Evolutionary conservation across 1,140 invertebrate genomes (phyloP).

Genomic region (Lineus longissimus): DNA sequence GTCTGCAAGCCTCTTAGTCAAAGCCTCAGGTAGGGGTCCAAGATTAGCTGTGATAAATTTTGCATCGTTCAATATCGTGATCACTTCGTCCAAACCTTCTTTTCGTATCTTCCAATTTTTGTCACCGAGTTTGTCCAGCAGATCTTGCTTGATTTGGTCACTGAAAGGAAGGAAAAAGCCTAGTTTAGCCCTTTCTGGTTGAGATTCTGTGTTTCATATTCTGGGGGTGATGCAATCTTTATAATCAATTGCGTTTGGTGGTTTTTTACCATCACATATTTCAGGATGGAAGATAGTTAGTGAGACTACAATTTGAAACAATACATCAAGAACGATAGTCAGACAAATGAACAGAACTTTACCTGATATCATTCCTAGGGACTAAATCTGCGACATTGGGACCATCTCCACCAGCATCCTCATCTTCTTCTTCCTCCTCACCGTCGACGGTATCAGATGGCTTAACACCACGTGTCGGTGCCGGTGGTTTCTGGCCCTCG

Average conservation of each 20-base stretch:
- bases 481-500: conserved; percentile 52
- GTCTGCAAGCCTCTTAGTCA: conserved; percentile 74
- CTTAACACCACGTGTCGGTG: conserved; percentile 64
- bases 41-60: conserved; percentile 77
- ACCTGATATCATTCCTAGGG: conserved; percentile 72
- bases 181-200: too few relatives aligned
- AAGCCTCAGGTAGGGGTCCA: conserved; percentile 74
- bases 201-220: too few relatives aligned
- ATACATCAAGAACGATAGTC: neutral
- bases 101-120: conserved; percentile 93
- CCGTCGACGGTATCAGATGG: conserved; percentile 48
- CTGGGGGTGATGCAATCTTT: too few relatives aligned
- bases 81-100: conserved; percentile 77
- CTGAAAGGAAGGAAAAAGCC: conserved; percentile 45
- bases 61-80: conserved; percentile 65
- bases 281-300: too few relatives aligned
- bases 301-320: too few relatives aligned
- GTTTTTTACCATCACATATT: too few relatives aligned
- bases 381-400: conserved; percentile 66
- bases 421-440: conserved; percentile 31
- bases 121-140: conserved; percentile 79
- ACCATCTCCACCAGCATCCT: conserved; percentile 57
- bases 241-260: too few relatives aligned
- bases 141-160: conserved; percentile 73
- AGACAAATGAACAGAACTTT: neutral